phyloP scores from a whole-genome alignment of 92 coral and sea anemone genomes.

The Montipora capitata region DNA sequence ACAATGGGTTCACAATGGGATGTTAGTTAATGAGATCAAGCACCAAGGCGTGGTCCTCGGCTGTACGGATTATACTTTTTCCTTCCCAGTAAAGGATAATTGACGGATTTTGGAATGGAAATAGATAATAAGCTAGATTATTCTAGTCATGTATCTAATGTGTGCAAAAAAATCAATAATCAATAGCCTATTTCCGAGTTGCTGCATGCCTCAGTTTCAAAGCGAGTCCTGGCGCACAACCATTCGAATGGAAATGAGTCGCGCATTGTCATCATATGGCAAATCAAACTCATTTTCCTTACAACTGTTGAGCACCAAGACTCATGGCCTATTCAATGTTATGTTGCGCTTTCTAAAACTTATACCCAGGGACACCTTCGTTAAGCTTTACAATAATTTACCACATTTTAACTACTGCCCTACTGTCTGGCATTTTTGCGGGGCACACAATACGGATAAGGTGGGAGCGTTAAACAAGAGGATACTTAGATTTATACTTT shows the following conservation, averaged over 20 bases:
- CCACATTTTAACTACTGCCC: not conserved
- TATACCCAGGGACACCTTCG: not conserved
- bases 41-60: constrained; percentile 23
- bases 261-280: too few relatives aligned
- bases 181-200: too few relatives aligned
- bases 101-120: constrained; percentile 26
- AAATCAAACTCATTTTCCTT: too few relatives aligned
- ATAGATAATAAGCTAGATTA: not conserved
- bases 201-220: too few relatives aligned
- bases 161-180: not conserved
- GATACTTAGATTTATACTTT: too few relatives aligned
- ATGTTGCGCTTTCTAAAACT: not conserved
- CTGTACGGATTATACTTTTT: constrained; percentile 2
- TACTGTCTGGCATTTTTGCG: not conserved
- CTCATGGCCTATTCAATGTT: not conserved
- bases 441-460: not conserved
- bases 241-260: too few relatives aligned
- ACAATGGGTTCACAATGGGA: too few relatives aligned
- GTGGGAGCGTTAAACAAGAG: too few relatives aligned
- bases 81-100: not conserved
- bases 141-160: not conserved
- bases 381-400: not conserved
- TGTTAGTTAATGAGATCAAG: constrained; percentile 3
- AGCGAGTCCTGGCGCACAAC: too few relatives aligned
- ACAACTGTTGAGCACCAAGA: too few relatives aligned